Evolutionary conservation across 37 sponge, comb jelly and placozoan genomes (phyloP).

Genomic region (Crambe crambe): DNA sequence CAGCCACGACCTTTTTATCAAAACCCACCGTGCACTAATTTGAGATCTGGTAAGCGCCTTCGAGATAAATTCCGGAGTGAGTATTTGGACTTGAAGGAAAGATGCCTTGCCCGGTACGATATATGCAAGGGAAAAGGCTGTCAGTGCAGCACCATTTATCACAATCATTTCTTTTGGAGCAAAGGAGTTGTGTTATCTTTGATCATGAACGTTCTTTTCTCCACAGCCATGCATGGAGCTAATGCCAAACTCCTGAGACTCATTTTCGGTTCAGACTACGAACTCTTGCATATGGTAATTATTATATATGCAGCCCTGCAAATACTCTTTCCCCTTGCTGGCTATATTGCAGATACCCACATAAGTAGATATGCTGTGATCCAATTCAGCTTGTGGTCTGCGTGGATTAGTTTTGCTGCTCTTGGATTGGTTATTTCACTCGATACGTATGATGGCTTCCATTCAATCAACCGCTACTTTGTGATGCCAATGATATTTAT

Average conservation of each 20-base stretch:
- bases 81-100: not conserved
- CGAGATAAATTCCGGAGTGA: not conserved
- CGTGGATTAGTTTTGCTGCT: conserved; percentile 23
- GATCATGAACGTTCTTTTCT: conserved; percentile 42
- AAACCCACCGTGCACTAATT: not conserved
- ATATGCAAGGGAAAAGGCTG: not conserved
- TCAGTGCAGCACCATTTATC: conserved; percentile 10
- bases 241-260: conserved; percentile 31
- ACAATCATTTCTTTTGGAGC: conserved; percentile 33
- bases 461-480: not conserved
- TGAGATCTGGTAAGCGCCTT: not conserved
- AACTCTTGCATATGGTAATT: conserved; percentile 6
- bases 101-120: not conserved
- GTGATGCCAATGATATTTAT: conserved; percentile 26
- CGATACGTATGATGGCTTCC: too few species aligned
- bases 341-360: conserved; percentile 39
- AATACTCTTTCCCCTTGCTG: conserved; percentile 43
- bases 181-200: conserved; percentile 17
- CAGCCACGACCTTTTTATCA: not conserved
- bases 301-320: conserved; percentile 22
- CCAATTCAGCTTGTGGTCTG: conserved; percentile 42
- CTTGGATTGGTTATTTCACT: conserved; percentile 10
- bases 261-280: conserved; percentile 24
- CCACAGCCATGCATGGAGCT: conserved; percentile 37
- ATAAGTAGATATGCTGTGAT: conserved; percentile 39